These are phyloP conservation scores for Cynopterus brachyotis DNA, from an alignment of 2,113 vertebrate species.

Conservation along the genomic window DNA sequence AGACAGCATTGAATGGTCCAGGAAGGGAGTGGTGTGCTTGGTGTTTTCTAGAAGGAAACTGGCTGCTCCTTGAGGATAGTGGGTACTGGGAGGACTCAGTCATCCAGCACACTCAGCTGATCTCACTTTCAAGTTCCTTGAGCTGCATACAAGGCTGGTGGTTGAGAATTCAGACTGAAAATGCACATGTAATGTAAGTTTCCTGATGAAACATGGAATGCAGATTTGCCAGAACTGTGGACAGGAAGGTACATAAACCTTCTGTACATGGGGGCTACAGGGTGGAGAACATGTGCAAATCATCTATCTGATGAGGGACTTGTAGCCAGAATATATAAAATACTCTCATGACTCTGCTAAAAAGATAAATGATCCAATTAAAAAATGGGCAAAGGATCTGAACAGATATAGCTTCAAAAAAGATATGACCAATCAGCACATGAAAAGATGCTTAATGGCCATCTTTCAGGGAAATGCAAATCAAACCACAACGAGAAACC, in stretches of 20 bases:
- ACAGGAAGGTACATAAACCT: accelerated
- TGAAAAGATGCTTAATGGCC: neutral
- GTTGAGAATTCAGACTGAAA: neutral
- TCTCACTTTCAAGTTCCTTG: neutral
- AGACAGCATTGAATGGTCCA: neutral
- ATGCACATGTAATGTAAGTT: neutral
- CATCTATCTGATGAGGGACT: too few species aligned
- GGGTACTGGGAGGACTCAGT: neutral
- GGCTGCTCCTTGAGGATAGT: neutral
- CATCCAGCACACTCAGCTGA: neutral
- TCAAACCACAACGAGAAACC: neutral
- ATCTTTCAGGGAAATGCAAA: neutral
- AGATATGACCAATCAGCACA: neutral
- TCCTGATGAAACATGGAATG: neutral
- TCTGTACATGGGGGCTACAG: neutral
- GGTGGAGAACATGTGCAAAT: accelerated
- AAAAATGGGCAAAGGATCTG: neutral
- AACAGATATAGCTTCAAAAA: neutral
- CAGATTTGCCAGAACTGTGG: neutral
- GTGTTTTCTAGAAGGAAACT: neutral
- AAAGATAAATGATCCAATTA: neutral
- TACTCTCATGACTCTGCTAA: too few species aligned
- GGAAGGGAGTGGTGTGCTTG: neutral
- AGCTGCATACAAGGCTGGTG: accelerated
- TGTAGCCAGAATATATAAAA: neutral